Evolutionary conservation across 2,113 vertebrate genomes (phyloP).

Genomic region (Hystrix cristata): DNA sequence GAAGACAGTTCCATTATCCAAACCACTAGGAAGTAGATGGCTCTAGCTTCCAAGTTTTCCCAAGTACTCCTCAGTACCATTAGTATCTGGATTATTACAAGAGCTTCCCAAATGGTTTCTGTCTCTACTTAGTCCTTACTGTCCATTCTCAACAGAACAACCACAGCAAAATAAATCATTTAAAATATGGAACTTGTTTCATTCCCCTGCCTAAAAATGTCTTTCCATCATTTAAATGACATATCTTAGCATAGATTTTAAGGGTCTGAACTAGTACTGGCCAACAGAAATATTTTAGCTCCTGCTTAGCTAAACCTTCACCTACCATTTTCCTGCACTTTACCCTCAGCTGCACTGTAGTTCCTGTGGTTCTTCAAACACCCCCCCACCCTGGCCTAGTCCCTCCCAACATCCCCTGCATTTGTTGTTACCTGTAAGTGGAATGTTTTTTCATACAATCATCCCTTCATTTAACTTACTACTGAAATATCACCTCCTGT

Average conservation of each 20-base stretch:
- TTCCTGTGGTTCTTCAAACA: neutral
- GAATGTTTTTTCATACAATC: neutral
- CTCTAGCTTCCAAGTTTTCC: neutral
- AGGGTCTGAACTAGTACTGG: neutral
- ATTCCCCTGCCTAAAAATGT: neutral
- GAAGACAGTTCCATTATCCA: neutral
- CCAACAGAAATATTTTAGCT: neutral
- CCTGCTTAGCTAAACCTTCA: neutral
- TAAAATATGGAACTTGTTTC: neutral
- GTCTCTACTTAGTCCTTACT: neutral
- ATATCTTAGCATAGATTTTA: neutral
- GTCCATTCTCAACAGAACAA: neutral
- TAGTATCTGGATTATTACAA: neutral
- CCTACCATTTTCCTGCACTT: neutral
- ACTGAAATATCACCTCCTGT: neutral
- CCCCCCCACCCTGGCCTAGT: neutral
- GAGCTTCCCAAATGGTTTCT: neutral
- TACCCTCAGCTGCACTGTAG: neutral
- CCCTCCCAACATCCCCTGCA: neutral
- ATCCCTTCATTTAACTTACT: neutral
- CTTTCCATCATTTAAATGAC: neutral
- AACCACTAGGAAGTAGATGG: neutral
- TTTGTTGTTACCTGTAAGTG: neutral
- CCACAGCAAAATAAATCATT: neutral
- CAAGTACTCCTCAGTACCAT: neutral